A percentile compares a stretch with the other conserved stretches of the same genome.
Conservation (phyloP, 2,888 invertebrate genomes). For the Sesamia inferens region DNA sequence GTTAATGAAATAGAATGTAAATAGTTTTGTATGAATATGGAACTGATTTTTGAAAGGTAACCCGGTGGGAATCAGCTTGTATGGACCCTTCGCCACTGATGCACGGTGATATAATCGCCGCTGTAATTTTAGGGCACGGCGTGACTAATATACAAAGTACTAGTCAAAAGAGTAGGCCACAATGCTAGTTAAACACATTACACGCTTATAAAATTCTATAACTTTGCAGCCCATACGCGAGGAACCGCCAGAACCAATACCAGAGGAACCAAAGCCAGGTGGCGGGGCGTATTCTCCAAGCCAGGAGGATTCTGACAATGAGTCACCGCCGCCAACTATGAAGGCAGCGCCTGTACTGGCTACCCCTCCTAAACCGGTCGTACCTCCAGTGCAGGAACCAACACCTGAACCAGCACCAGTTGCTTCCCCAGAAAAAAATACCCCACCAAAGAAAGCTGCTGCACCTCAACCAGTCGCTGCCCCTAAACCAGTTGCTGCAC, state of each 20-base stretch:
- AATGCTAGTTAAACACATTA: background rate
- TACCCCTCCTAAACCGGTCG: conserved; percentile 7
- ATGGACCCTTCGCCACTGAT: too few relatives aligned
- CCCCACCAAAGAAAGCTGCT: background rate
- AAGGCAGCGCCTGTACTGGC: conserved; percentile 2
- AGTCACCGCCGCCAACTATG: conserved; percentile 38
- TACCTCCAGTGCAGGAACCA: background rate
- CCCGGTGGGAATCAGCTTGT: too few relatives aligned
- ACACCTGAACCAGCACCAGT: background rate
- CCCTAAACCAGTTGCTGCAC: conserved; percentile 22
- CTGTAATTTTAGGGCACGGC: background rate
- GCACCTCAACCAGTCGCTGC: conserved; percentile 24
- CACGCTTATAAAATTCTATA: background rate
- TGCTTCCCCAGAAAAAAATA: conserved; percentile 8
- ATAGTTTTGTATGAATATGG: too few relatives aligned
- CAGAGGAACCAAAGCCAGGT: conserved; percentile 70
- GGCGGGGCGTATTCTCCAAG: conserved; percentile 70
- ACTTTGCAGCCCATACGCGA: conserved; percentile 68
- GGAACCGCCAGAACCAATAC: conserved; percentile 77
- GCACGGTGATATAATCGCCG: background rate
- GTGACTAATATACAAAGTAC: background rate
- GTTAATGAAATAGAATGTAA: too few relatives aligned
- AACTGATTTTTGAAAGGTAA: too few relatives aligned
- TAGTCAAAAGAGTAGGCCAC: background rate
- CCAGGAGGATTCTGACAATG: conserved; percentile 67